Evolutionary conservation across 2,888 invertebrate genomes (phyloP), one percentile per base, ranked within the genome.

Genomic region (Hermaeophaga mercurialis): DNA sequence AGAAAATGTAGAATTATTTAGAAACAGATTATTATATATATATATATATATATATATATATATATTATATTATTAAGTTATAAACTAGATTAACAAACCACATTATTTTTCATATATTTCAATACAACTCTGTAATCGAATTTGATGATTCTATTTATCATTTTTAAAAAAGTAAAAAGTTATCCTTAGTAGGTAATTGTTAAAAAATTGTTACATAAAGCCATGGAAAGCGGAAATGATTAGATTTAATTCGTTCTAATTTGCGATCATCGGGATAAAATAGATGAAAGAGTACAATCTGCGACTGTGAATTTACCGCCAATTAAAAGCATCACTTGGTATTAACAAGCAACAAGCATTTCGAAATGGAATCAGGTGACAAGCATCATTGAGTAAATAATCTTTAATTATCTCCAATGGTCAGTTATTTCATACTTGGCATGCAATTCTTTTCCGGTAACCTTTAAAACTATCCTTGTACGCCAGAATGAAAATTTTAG

Each of bases 371-470:
- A 36, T 36, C 46, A 46, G 31, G 33, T 46, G 46, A 33, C 34
- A 33, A 19, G 46, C 46, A 33, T 24, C 46, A 46, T 46, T 46
- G 26, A 46, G 31, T 46, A 31, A 46, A 34, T 46, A 31, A 31
- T 45, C 17, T 33, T 34, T 46, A 46, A 46, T 46, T 46, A 34
- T 18, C 33, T 33, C 17, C 33, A 31, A 46, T 46, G 11, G 34
- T 18, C n/a, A 11, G 44, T 28, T 31, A 28, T 3, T 18, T 28
- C 6, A 12, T 33, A 12, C 44, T 9, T 9, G 44, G 24, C 28
- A 44, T 44, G 24, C 44, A 9, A 26, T 44, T n/a, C 26, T 44
- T 44, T 44, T 44, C 44, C 26, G 41, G 22, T 41, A 22, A 24
- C 17, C 5, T 22, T 6, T n/a, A n/a, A 41, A 12, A n/a, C 4